Percentiles rank a stretch among this genome's conserved stretches.
These are phyloP conservation scores for Illadopsis cleaveri DNA, from an alignment of 2,113 vertebrate genomes.

Conservation along the genomic window DNA sequence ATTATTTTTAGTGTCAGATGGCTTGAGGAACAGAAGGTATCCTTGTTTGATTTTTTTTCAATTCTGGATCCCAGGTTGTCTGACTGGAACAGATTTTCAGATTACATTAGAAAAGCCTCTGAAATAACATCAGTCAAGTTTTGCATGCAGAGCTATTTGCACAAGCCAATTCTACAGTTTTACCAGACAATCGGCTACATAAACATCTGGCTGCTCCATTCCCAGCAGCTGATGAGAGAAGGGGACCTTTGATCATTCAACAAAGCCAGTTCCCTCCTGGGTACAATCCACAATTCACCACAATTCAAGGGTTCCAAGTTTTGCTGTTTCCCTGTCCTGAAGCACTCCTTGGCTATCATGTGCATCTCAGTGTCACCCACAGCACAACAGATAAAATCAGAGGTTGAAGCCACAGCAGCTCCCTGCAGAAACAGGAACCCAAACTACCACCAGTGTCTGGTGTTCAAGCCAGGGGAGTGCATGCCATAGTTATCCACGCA, in stretches of 20 bases:
- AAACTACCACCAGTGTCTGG: not conserved
- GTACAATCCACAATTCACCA: not conserved
- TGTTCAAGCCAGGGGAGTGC: not conserved
- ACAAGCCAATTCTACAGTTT: constrained; percentile 15
- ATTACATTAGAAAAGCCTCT: constrained; percentile 23
- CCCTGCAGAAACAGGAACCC: not conserved
- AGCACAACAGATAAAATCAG: not conserved
- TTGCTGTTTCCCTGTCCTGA: not conserved
- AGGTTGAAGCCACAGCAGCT: not conserved
- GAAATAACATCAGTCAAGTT: constrained; percentile 19
- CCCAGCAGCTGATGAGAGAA: not conserved
- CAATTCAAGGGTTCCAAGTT: not conserved
- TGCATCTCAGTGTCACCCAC: not conserved
- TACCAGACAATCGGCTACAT: not conserved
- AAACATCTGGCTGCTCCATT: constrained; percentile 35
- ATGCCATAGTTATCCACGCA: not conserved
- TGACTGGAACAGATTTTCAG: not conserved
- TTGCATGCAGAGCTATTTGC: not conserved
- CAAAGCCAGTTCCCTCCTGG: not conserved
- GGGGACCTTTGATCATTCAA: not conserved
- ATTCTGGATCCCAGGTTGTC: not conserved
- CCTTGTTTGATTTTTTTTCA: not conserved
- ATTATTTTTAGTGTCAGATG: not conserved
- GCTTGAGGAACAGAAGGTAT: not conserved
- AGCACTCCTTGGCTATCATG: accelerated